These are phyloP conservation scores for Trimorus sp. DNA, from an alignment of 2,888 invertebrate genomes.

Conservation along the genomic window DNA sequence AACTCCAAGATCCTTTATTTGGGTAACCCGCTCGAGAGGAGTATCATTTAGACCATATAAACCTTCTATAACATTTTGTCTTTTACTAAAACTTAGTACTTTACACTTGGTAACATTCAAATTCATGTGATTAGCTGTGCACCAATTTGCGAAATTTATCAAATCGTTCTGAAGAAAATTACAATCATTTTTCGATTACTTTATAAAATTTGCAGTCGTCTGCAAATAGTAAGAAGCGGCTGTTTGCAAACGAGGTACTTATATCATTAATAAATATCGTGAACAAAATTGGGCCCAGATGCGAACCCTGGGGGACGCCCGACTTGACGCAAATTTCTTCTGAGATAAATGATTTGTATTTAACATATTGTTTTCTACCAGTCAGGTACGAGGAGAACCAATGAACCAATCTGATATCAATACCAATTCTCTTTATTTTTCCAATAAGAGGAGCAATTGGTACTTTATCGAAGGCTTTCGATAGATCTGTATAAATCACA, in stretches of 20 bases:
- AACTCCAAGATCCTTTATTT: neutral
- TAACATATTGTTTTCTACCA: neutral
- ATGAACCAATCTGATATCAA: neutral
- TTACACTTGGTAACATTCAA: neutral
- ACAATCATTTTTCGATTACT: neutral
- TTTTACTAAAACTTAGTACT: neutral
- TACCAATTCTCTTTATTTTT: neutral
- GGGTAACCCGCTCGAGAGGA: neutral
- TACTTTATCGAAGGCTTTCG: constrained; percentile 7
- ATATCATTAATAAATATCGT: constrained; percentile 6
- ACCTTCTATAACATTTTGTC: neutral
- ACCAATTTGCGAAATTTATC: neutral
- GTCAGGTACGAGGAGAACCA: neutral
- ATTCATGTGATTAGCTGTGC: neutral
- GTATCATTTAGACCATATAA: neutral
- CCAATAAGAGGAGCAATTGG: neutral
- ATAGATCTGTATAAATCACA: constrained; percentile 6
- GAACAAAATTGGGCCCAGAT: constrained; percentile 1
- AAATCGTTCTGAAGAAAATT: too few species aligned
- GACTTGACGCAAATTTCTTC: neutral
- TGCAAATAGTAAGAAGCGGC: neutral
- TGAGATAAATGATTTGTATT: neutral
- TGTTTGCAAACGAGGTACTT: neutral
- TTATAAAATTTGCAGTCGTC: neutral
- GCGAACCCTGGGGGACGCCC: constrained; percentile 2